Evolutionary conservation across 2,797 vertebrate genomes (phyloP).

Genomic region (Cryptoprocta ferox): DNA sequence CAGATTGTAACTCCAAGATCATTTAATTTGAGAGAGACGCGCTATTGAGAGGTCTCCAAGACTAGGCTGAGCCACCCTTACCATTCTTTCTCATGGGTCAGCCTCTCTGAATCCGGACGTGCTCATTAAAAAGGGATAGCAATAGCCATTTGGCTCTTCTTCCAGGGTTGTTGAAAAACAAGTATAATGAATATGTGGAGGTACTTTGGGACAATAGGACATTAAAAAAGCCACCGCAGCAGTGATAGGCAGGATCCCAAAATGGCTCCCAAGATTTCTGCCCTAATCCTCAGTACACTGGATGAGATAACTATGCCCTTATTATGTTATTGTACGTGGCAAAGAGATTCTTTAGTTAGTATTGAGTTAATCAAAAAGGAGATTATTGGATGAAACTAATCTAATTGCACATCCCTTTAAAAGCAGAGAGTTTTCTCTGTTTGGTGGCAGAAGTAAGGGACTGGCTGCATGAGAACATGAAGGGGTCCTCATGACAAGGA

Average conservation of each 20-base stretch:
- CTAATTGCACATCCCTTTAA: neutral
- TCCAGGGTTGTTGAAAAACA: neutral
- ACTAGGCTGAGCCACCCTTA: neutral
- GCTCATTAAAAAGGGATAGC: neutral
- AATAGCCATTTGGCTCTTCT: neutral
- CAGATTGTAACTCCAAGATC: neutral
- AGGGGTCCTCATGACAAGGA: neutral
- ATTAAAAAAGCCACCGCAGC: neutral
- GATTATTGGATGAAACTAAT: neutral
- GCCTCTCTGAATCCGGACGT: neutral
- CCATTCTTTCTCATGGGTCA: neutral
- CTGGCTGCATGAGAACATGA: neutral
- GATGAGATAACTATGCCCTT: neutral
- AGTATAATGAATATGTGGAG: neutral
- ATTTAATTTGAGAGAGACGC: neutral
- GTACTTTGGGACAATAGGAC: neutral
- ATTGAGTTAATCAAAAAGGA: neutral
- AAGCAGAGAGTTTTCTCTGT: neutral
- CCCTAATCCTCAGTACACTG: neutral
- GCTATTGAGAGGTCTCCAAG: neutral
- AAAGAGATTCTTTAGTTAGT: neutral
- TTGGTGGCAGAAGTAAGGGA: neutral
- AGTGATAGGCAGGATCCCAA: neutral
- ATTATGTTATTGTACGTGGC: neutral
- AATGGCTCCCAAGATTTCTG: neutral